phyloP scores from a whole-genome alignment of 2,113 vertebrate species.

The Percina caprodes region DNA sequence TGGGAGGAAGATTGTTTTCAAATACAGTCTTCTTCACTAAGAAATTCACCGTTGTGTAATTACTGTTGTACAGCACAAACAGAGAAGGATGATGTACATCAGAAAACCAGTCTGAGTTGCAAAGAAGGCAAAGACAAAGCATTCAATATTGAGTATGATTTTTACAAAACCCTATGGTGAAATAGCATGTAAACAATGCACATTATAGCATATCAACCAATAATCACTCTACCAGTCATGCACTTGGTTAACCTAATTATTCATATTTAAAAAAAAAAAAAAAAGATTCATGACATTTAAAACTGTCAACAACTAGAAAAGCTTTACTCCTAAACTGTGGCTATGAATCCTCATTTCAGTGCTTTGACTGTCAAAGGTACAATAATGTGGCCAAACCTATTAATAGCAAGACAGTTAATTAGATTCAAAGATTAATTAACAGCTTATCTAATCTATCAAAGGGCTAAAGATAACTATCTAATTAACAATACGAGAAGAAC shows the following conservation, averaged over 20 bases:
- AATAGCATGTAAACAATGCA: neutral
- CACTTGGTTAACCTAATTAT: no score
- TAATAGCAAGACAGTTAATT: conserved; percentile 79
- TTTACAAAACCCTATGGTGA: neutral
- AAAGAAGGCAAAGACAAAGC: neutral
- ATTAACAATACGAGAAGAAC: conserved; percentile 73
- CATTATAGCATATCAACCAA: neutral
- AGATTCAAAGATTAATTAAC: conserved; percentile 82
- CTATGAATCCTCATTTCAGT: conserved; percentile 42
- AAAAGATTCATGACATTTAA: neutral
- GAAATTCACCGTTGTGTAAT: neutral
- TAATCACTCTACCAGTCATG: neutral
- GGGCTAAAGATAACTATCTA: conserved; percentile 83
- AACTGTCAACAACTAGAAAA: neutral
- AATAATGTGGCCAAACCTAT: conserved; percentile 64
- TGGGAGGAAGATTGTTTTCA: neutral
- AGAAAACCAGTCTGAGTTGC: neutral
- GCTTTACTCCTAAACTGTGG: conserved; percentile 14
- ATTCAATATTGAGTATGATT: neutral
- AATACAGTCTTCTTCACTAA: neutral
- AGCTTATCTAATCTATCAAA: conserved; percentile 75
- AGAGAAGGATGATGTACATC: neutral
- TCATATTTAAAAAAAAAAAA: no score
- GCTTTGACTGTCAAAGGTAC: conserved; percentile 69
- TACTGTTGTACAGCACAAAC: neutral